Percentiles rank a stretch among this genome's conserved stretches.
Conservation (phyloP, 2,113 vertebrate genomes). For the Vicugna pacos region DNA sequence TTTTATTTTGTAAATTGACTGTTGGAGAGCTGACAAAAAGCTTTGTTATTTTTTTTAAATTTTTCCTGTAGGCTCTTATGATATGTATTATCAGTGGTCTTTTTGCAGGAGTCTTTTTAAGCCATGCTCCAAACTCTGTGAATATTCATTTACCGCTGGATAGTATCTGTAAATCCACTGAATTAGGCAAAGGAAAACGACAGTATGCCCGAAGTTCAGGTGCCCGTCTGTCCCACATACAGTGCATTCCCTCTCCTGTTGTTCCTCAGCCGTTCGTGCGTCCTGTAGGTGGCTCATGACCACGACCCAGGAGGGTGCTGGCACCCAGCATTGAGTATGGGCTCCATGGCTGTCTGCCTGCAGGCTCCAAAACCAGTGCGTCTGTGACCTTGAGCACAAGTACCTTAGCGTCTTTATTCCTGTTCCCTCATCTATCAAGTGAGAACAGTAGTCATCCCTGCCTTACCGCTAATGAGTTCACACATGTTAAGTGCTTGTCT, state of each 20-base stretch:
- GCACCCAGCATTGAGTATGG: not conserved
- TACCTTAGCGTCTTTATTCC: not conserved
- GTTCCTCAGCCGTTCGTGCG: rapidly evolving
- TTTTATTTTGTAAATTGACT: not conserved
- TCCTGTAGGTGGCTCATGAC: rapidly evolving
- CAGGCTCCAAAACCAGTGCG: not conserved
- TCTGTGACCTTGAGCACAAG: not conserved
- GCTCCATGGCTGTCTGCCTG: not conserved
- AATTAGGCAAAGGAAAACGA: not conserved
- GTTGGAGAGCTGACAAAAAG: not conserved
- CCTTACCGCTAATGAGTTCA: not conserved
- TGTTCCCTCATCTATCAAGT: not conserved
- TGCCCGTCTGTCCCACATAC: rapidly evolving
- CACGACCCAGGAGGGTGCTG: not conserved
- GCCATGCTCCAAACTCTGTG: not conserved
- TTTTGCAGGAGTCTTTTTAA: not conserved
- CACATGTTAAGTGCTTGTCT: not conserved
- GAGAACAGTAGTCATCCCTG: not conserved
- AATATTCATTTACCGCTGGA: not conserved
- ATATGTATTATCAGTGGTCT: not conserved
- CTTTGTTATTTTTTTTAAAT: not conserved
- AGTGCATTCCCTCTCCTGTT: not conserved
- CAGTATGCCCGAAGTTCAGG: not conserved
- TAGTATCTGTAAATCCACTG: not conserved
- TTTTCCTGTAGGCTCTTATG: not conserved